These are phyloP conservation scores for Erynnis tages DNA, from an alignment of 2,888 invertebrate species.

Conservation along the genomic window DNA sequence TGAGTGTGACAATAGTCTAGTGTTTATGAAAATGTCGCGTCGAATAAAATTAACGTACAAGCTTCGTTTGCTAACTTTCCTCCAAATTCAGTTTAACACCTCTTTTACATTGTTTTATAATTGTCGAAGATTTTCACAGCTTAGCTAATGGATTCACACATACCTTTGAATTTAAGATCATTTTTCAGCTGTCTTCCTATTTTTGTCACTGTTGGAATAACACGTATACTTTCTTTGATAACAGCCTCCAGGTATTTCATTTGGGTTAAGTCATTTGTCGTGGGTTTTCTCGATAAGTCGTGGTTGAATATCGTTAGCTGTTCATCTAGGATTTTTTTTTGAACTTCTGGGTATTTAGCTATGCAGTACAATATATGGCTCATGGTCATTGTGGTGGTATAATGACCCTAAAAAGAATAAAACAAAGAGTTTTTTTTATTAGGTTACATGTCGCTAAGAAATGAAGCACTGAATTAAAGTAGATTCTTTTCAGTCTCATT, in stretches of 20 bases:
- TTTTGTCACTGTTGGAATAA: conserved; percentile 45
- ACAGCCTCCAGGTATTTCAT: conserved; percentile 50
- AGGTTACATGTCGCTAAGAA: no score
- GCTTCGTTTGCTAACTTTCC: not conserved
- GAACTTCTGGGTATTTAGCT: conserved; percentile 16
- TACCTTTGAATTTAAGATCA: conserved; percentile 43
- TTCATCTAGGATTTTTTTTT: conserved; percentile 31
- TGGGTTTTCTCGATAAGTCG: conserved; percentile 37
- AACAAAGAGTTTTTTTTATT: no score
- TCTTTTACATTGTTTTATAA: not conserved
- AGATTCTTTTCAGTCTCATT: no score
- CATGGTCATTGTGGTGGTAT: conserved; percentile 45
- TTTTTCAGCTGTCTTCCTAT: conserved; percentile 42
- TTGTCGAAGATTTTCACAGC: not conserved
- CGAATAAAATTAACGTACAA: not conserved
- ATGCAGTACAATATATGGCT: conserved; percentile 13
- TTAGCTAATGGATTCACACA: not conserved
- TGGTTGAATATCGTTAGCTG: conserved; percentile 39
- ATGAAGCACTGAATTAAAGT: no score
- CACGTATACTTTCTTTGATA: conserved; percentile 45
- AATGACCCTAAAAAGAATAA: conserved; percentile 42
- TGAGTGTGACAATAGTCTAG: conserved; percentile 4
- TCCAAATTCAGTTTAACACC: not conserved
- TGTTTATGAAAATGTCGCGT: conserved; percentile 4
- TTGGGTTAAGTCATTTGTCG: conserved; percentile 40